Evolutionary conservation across 2,888 invertebrate species (phyloP), one percentile per base, ranked within the genome.

Genomic region (Agrochola litura): DNA sequence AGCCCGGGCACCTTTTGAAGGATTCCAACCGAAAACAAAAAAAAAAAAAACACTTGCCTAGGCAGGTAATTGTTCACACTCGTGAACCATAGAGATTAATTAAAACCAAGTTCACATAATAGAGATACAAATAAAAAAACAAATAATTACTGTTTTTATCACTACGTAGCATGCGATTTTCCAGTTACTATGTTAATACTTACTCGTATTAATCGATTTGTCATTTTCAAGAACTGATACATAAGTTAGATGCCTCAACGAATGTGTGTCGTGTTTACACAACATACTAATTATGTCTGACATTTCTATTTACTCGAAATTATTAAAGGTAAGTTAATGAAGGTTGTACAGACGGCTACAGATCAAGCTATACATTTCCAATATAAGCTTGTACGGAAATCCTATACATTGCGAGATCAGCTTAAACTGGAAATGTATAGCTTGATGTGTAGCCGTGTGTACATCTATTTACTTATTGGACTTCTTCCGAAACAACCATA

Each of bases 201-300:
- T 82, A n/a, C n/a, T n/a, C n/a, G n/a, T n/a, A 83, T 70, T 71
- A 76, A 87, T 76, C 77, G 83, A 85, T 79, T 77, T 76, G 65
- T 65, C 58, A 74, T 85, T 86, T 67, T 85, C 75, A 71, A 76
- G 84, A 86, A 84, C 79, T 79, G 69, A 64, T 83, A 64, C 49
- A 63, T 69, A 72, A 66, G 66, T 82, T 73, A 71, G 65, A 82
- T 66, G 41, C 19, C 43, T 54, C 69, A 79, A 49, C 60, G 41
- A 74, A 56, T 69, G 22, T 58, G 56, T 78, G 54, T 49, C 43
- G 16, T n/a, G 61, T 70, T 76, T 79, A 52, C 12, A 56, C 49
- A 30, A 41, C 25, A 54, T 5, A 43, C 49, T 66, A 58, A 30
- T n/a, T 61, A 54, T 63, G n/a, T 49, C n/a, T 54, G 43, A 54